Evolutionary conservation across 2,888 invertebrate species (phyloP).

Genomic region (Drepanosiphum platanoidis): DNA sequence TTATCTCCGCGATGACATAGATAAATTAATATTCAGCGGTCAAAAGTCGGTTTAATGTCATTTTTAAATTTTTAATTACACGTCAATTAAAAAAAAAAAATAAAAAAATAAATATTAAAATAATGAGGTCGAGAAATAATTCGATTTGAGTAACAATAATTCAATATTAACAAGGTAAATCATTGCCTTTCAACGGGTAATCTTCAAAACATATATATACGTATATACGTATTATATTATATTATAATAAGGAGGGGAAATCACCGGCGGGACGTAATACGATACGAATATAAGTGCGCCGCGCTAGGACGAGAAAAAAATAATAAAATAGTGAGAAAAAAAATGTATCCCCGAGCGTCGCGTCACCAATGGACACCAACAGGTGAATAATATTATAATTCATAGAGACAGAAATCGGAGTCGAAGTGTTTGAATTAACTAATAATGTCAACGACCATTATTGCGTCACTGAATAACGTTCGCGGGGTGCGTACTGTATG

Average conservation of each 20-base stretch:
- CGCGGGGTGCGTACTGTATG: background rate
- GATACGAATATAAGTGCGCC: background rate
- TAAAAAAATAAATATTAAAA: background rate
- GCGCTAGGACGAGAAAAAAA: too few relatives aligned
- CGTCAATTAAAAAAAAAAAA: background rate
- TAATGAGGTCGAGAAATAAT: background rate
- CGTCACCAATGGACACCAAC: background rate
- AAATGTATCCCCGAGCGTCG: background rate
- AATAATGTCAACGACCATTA: constrained; percentile 16
- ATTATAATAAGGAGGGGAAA: too few relatives aligned
- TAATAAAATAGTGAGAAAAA: too few relatives aligned
- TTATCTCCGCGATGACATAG: background rate
- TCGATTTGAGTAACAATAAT: background rate
- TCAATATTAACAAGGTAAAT: background rate
- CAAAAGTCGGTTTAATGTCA: background rate
- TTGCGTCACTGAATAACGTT: background rate
- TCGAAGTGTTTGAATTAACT: constrained; percentile 13
- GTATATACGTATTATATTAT: too few relatives aligned
- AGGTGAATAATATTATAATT: background rate
- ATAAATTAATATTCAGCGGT: background rate
- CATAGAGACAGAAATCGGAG: background rate
- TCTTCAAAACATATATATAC: too few relatives aligned
- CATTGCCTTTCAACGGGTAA: background rate
- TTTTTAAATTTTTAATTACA: background rate
- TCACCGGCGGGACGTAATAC: background rate